Evolutionary conservation across 2,113 vertebrate species (phyloP), one percentile per base, ranked within the genome.

Genomic region (Ondatra zibethicus): DNA sequence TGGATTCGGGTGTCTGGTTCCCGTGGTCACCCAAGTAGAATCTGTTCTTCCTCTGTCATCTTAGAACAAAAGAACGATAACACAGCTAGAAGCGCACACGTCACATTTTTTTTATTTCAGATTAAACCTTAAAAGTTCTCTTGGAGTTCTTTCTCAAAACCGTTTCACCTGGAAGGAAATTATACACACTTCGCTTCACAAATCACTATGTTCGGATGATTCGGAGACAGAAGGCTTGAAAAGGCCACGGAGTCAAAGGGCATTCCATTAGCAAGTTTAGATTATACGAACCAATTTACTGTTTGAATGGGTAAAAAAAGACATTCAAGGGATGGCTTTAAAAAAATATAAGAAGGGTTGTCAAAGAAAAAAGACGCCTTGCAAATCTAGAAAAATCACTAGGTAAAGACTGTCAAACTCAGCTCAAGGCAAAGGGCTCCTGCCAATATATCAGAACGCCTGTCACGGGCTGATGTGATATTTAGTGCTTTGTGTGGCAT

Each of bases 281-380:
- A 97, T 98, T 88, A 96, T 95, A 97, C 47, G 65, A 97, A 93
- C 92, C 97, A 97, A 97, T 94, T 95, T 90, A 97, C 63, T 93
- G 93, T 95, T 91, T 97, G 96, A 98, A 97, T 0, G 0, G 84
- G 75, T 84, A 77, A 86, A 85, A 92, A 93, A 92, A 94, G 98
- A 97, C 93, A 97, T 98, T 98, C 95, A 95, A 95, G 91, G 94
- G 95, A 96, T 97, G 88, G 89, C 94, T 98, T 98, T 97, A 98
- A 97, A 97, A 97, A 97, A 97, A 97, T 97, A 96, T 55, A 98
- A 97, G 96, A 98, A 98, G 97, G 97, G 97, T 96, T 98, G 98
- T 98, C 98, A 98, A 95, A 89, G 98, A 97, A 98, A 98, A 98
- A 97, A 98, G 97, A 96, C 84, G 92, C 98, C 97, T 92, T 96